Percentiles rank a stretch among this genome's conserved stretches.
Conservation (phyloP, 2,888 invertebrate species). For the Platynereis dumerilii region DNA sequence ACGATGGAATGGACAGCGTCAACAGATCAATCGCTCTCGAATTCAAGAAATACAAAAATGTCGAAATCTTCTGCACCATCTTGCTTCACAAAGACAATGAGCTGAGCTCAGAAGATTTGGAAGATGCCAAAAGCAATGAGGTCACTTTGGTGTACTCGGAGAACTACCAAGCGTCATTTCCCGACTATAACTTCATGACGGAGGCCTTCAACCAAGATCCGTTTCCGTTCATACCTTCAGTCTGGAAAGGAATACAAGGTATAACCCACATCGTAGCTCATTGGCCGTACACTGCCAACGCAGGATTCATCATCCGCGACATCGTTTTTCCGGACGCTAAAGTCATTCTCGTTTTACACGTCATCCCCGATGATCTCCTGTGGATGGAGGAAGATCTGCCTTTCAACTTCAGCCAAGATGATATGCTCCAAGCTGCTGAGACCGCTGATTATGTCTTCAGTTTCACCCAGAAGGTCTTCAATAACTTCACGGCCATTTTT, state of each 20-base stretch:
- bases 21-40: conserved; percentile 30
- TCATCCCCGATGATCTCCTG: conserved; percentile 33
- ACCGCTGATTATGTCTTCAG: conserved; percentile 36
- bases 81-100: conserved; percentile 10
- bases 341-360: conserved; percentile 38
- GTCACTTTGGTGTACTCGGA: conserved; percentile 23
- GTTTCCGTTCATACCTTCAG: conserved; percentile 1
- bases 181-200: no score
- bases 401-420: conserved; percentile 19
- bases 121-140: conserved; percentile 20
- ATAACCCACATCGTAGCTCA: conserved; percentile 38
- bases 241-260: conserved; percentile 7
- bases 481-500: conserved; percentile 36
- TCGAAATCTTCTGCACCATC: conserved; percentile 27
- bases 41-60: conserved; percentile 26
- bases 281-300: conserved; percentile 35
- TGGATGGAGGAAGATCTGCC: conserved; percentile 27
- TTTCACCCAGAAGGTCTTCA: conserved; percentile 36
- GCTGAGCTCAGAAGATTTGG: background rate
- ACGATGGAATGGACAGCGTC: conserved; percentile 31
- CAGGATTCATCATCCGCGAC: conserved; percentile 29
- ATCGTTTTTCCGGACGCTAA: conserved; percentile 23
- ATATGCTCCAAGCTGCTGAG: conserved; percentile 32
- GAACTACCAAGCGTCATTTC: background rate
- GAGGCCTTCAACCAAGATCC: conserved; percentile 14